Conservation (phyloP, 2,888 invertebrate genomes). For the Lithophane leautieri region DNA sequence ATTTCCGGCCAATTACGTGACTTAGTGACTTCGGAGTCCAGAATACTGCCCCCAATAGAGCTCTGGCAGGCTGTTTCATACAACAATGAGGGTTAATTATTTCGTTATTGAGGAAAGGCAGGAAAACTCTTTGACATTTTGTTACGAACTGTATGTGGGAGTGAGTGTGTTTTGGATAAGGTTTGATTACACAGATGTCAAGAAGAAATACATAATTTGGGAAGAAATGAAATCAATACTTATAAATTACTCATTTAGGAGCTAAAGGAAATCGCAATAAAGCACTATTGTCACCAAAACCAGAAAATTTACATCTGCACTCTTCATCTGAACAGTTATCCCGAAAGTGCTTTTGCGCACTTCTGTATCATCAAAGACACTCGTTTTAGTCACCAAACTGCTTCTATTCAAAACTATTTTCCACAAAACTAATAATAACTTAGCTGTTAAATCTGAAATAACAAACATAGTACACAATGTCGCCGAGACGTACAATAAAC, state of each 20-base stretch:
- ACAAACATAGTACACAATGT: constrained; percentile 62
- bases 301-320: constrained; percentile 1
- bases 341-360: background rate
- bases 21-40: constrained; percentile 76
- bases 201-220: background rate
- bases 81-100: constrained; percentile 73
- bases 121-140: constrained; percentile 55
- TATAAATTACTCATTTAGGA: background rate
- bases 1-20: constrained; percentile 85
- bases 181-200: background rate
- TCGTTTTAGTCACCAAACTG: constrained; percentile 21
- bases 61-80: constrained; percentile 55
- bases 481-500: constrained; percentile 76
- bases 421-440: constrained; percentile 46
- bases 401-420: constrained; percentile 32
- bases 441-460: constrained; percentile 48
- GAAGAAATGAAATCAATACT: background rate
- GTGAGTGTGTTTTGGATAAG: background rate
- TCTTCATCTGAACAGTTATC: background rate
- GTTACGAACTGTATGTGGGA: constrained; percentile 6
- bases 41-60: constrained; percentile 70
- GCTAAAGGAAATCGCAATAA: background rate
- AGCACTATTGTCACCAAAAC: background rate
- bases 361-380: constrained; percentile 4
- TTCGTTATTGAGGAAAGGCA: constrained; percentile 66